Conservation (phyloP, 2,888 invertebrate species). For the Agonopterix arenella region DNA sequence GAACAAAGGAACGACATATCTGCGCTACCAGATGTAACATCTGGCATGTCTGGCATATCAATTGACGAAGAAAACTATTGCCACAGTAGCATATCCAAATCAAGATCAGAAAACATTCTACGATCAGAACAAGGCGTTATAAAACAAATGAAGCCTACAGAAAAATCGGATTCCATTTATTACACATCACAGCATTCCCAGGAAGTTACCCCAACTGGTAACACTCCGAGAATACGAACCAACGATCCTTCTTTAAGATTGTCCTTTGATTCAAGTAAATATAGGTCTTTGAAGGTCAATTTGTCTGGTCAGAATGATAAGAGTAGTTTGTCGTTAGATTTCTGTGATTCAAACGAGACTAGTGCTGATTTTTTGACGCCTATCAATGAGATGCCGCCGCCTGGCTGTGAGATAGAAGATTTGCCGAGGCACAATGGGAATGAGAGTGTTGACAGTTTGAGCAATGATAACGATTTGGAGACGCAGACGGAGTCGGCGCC, state of each 20-base stretch:
- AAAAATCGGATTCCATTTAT: constrained; percentile 67
- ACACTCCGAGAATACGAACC: constrained; percentile 43
- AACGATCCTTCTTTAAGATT: constrained; percentile 60
- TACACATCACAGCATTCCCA: constrained; percentile 70
- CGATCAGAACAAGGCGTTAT: constrained; percentile 56
- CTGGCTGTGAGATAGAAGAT: constrained; percentile 68
- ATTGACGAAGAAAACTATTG: constrained; percentile 69
- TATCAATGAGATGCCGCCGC: constrained; percentile 70
- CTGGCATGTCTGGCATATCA: constrained; percentile 71
- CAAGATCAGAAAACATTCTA: constrained; percentile 66
- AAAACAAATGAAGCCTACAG: constrained; percentile 45
- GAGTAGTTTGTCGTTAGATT: constrained; percentile 63
- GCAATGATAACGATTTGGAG: constrained; percentile 63
- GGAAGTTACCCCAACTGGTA: constrained; percentile 63
- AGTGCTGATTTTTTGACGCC: constrained; percentile 71
- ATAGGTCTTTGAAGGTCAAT: constrained; percentile 46
- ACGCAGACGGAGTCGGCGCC: constrained; percentile 68
- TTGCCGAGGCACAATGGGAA: constrained; percentile 63
- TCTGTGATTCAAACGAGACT: constrained; percentile 70
- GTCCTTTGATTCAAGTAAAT: constrained; percentile 66
- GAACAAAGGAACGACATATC: constrained; percentile 67
- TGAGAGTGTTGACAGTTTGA: constrained; percentile 60
- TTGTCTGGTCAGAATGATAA: constrained; percentile 44
- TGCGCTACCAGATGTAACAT: constrained; percentile 61
- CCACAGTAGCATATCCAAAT: constrained; percentile 67